Evolutionary conservation across 2,113 vertebrate species (phyloP), one percentile per base, ranked within the genome.

Genomic region (Morone saxatilis): DNA sequence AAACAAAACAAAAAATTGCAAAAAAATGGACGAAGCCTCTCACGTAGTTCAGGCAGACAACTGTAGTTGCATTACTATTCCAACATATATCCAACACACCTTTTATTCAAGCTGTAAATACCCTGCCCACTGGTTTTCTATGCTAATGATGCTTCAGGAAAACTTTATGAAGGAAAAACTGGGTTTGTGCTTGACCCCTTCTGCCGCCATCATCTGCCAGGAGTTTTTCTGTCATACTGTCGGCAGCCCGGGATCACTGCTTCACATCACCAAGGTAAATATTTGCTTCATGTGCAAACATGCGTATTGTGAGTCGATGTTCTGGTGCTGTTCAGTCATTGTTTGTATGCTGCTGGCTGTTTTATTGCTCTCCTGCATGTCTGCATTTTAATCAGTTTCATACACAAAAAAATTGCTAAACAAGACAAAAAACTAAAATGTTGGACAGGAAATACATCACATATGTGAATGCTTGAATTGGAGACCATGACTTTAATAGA

Each of bases 261-360:
- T 82, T 87, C 82, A 80, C 67, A 76, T 85, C 88, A 61, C 50
- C 51, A 43, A 83, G 76, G 82, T 85, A 87, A 85, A 87, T 80
- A 87, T 87, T 82, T 89, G 68, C 79, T 77, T 71, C 40, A 48
- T 54, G 69, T 38, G 43, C 73, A 38, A 51, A 81, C 65, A 45
- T 71, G 72, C 60, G 25, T 22, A 57, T 78, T 12, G 4, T 71
- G 54, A 63, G 36, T 60, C 12, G 36, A 80, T 20, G 43, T 69
- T 65, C 71, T 51, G 20, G 59, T 71, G 7, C 60, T 67, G 69
- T 62, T 85, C 54, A 36, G 68, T 63, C 62, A 63, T 56, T 31
- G 47, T 71, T 80, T 82, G 68, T 48, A 19, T 74, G 53, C 77
- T 56, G n/a, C 68, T 19, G 63, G 59, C 63, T 77, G 45, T 79